Base-by-base conservation (phyloP, 1,140 invertebrate genomes). In the Drosophila pandora region DNA sequence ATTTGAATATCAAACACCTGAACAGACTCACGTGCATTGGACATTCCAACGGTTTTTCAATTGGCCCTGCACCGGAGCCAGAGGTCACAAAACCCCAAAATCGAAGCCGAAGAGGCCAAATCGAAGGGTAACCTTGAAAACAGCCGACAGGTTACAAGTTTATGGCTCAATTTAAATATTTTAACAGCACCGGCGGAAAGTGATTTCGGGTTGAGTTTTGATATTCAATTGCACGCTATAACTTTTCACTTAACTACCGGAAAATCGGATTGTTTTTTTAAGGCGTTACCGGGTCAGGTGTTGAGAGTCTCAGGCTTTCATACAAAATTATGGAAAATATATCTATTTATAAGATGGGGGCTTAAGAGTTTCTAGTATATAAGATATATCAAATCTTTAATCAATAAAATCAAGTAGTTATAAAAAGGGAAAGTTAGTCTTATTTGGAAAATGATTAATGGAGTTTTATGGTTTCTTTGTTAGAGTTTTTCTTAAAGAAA, bases 101-200 rank as follows among this genome's bases (percentile, higher is more conserved):
- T 32, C 67, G 50, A 62, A 49, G 30, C 30, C 28, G 32, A 37
- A 34, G 65, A 37, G 41, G 64, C 52, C 63, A 37, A 68, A 72
- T 74, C 60, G 63, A 69, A 25, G 34, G 41, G 3, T 73, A 67
- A 87, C 81, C 81, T 84, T 84, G 82, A 64, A 80, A 74, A 81
- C 81, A 87, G 77, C 77, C 81, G 81, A 71, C 71, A 74, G 53
- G 56, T 84, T 87, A 87, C 81, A 81, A 74, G 60, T 81, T 80
- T 80, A 84, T 68, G 59, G 60, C 73, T 87, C 77, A 70, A 84
- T 84, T 84, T 84, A 55, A 84, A 84, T 84, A 87, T 84, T 84
- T 84, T 71, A 84, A 80, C 45, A 81, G 63, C 43, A 37, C 57
- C 32, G 65, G 47, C 37, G 65, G 47, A 74, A 45, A 34, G 17